phyloP scores from a whole-genome alignment of 2,888 invertebrate genomes.

The Macrophya annulata region DNA sequence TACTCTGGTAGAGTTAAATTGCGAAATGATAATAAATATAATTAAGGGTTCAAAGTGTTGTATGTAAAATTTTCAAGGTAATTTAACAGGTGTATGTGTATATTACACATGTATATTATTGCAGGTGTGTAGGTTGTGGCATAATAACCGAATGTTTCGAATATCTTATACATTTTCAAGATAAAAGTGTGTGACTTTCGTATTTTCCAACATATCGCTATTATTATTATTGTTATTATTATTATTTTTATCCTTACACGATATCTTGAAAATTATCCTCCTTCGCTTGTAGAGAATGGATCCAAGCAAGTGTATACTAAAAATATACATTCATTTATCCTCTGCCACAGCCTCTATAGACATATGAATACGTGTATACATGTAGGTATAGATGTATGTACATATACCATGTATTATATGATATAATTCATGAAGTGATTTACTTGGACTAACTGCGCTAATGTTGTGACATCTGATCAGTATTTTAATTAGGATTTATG shows the following conservation, averaged over 20 bases:
- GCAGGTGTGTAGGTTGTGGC: conserved; percentile 15
- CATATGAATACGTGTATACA: neutral
- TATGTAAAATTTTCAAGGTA: conserved; percentile 27
- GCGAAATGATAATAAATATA: conserved; percentile 41
- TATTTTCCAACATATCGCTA: neutral
- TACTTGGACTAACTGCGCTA: neutral
- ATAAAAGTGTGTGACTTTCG: neutral
- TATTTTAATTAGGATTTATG: neutral
- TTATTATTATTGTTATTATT: neutral
- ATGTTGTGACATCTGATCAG: conserved; percentile 23
- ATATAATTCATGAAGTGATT: neutral
- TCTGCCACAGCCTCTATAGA: neutral
- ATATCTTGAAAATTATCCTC: too few species aligned
- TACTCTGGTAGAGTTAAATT: conserved; percentile 4
- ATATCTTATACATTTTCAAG: neutral
- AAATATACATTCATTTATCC: neutral
- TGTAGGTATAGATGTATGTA: neutral
- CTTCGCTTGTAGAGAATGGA: neutral
- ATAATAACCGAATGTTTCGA: neutral
- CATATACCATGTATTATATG: conserved; percentile 3
- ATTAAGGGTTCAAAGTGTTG: conserved; percentile 24
- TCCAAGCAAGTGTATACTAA: neutral
- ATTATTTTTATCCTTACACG: too few species aligned
- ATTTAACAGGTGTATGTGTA: conserved; percentile 29
- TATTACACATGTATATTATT: neutral